Evolutionary conservation across 1,140 invertebrate species (phyloP).

Genomic region (Pseudomyrmex concolor): DNA sequence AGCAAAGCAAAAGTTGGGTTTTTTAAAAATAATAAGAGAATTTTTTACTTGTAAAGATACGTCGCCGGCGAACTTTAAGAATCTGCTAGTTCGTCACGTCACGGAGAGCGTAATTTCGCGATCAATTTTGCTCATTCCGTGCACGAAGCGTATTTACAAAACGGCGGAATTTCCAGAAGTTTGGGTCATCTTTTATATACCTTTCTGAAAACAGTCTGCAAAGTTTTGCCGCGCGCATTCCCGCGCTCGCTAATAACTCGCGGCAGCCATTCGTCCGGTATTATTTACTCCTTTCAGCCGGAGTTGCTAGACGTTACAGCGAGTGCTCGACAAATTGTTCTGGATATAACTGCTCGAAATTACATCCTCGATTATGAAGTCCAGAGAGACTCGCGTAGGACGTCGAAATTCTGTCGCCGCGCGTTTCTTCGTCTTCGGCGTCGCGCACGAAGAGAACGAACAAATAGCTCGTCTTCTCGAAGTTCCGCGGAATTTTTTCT

Average conservation of each 20-base stretch:
- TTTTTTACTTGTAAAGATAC: neutral
- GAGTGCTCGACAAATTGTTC: conserved; percentile 64
- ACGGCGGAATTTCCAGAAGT: conserved; percentile 30
- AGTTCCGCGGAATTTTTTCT: conserved; percentile 34
- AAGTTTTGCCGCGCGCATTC: conserved; percentile 38
- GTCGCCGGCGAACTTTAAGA: neutral
- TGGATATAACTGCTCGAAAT: conserved; percentile 69
- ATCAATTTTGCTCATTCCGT: conserved; percentile 17
- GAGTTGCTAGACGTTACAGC: conserved; percentile 12
- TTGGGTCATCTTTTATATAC: neutral
- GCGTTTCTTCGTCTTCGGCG: conserved; percentile 25
- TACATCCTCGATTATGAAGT: conserved; percentile 72
- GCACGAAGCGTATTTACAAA: neutral
- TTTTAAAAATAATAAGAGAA: neutral
- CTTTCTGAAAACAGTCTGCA: conserved; percentile 24
- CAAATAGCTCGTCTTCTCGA: conserved; percentile 11
- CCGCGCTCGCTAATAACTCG: conserved; percentile 44
- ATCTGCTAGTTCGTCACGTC: neutral
- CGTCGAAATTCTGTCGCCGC: conserved; percentile 67
- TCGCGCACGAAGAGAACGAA: conserved; percentile 35
- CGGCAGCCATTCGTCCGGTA: conserved; percentile 39
- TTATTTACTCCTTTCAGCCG: conserved; percentile 53
- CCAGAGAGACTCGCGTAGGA: conserved; percentile 60
- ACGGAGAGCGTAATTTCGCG: neutral
- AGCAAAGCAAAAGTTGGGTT: no score